phyloP scores from a whole-genome alignment of 1,140 invertebrate species.

The Ptiloglossa arizonensis region DNA sequence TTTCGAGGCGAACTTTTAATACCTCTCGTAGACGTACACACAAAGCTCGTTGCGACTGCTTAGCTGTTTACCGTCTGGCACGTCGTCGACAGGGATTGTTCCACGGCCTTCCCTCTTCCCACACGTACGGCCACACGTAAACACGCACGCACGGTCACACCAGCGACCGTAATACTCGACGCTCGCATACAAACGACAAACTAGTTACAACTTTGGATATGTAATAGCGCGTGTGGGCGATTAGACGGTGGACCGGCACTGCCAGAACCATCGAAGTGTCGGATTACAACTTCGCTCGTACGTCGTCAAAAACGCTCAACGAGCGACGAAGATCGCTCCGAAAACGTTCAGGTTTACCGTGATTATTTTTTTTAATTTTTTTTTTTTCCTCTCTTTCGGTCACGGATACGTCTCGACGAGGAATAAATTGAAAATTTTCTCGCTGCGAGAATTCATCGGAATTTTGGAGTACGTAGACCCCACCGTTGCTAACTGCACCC shows the following conservation, averaged over 20 bases:
- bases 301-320: conserved; percentile 49
- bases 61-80: conserved; percentile 67
- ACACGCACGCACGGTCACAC: conserved; percentile 31
- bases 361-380: too few species aligned
- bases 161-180: conserved; percentile 46
- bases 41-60: conserved; percentile 53
- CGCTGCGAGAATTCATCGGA: too few species aligned
- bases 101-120: conserved; percentile 31
- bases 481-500: too few species aligned
- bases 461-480: too few species aligned
- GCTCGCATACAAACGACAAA: conserved; percentile 47
- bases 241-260: conserved; percentile 60
- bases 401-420: too few species aligned
- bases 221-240: conserved; percentile 65
- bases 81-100: conserved; percentile 60
- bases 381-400: neutral
- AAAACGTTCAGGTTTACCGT: too few species aligned
- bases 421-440: too few species aligned
- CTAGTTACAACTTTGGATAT: conserved; percentile 71
- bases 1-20: conserved; percentile 60
- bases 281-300: conserved; percentile 51
- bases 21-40: conserved; percentile 35
- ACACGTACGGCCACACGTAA: conserved; percentile 10
- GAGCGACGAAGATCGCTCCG: conserved; percentile 22
- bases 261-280: conserved; percentile 57